phyloP scores from a whole-genome alignment of 1,140 invertebrate genomes.

The Varroa destructor region DNA sequence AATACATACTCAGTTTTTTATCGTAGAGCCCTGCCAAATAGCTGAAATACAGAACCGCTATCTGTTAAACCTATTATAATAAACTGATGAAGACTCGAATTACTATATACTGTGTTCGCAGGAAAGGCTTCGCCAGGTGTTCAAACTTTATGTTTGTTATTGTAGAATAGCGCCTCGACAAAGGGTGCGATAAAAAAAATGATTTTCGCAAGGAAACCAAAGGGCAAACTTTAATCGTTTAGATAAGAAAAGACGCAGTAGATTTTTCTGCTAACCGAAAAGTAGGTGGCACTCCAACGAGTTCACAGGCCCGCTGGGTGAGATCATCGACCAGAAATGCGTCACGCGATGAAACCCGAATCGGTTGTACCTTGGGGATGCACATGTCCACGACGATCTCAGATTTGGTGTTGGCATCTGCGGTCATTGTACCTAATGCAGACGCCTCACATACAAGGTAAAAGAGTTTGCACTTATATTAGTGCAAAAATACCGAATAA shows the following conservation, averaged over 20 bases:
- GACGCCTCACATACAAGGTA: too few relatives aligned
- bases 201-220: neutral
- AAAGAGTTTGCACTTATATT: too few relatives aligned
- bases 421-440: too few relatives aligned
- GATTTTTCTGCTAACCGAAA: neutral
- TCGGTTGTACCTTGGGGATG: neutral
- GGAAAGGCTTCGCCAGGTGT: neutral
- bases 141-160: neutral
- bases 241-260: too few relatives aligned
- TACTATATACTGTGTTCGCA: neutral
- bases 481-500: too few relatives aligned
- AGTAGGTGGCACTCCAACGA: neutral
- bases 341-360: neutral
- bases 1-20: neutral
- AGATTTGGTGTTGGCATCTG: too few relatives aligned
- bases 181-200: neutral
- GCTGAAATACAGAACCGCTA: neutral
- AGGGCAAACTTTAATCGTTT: too few relatives aligned
- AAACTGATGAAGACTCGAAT: too few relatives aligned
- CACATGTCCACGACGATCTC: too few relatives aligned
- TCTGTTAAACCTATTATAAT: too few relatives aligned
- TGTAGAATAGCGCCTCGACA: neutral
- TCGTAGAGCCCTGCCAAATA: neutral
- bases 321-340: slow-evolving; percentile 11
- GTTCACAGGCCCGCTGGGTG: slow-evolving; percentile 11